Percentiles rank a stretch among this genome's conserved stretches.
phyloP scores from a whole-genome alignment of 2,797 vertebrate genomes.

The Tachyglossus aculeatus region DNA sequence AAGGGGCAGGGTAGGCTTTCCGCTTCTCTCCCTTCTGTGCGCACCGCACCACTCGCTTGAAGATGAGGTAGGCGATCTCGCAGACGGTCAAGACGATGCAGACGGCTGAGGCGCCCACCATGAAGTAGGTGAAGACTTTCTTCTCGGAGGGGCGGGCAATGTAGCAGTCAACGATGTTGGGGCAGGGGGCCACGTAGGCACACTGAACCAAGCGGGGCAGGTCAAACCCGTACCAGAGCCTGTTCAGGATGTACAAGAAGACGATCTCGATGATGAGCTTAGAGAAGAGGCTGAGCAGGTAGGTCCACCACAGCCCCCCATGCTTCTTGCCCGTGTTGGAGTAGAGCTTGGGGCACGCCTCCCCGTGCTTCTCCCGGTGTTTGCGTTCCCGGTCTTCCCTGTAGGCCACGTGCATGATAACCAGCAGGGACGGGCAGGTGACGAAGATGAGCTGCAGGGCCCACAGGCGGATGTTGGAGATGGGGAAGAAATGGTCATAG shows the following conservation, averaged over 20 bases:
- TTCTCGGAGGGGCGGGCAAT: slow-evolving; percentile 96
- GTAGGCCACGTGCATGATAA: slow-evolving; percentile 96
- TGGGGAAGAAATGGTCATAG: slow-evolving; percentile 92
- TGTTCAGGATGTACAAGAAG: slow-evolving; percentile 94
- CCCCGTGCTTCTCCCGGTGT: slow-evolving; percentile 80
- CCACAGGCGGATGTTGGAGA: slow-evolving; percentile 98
- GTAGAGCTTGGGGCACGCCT: slow-evolving; percentile 82
- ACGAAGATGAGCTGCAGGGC: slow-evolving; percentile 98
- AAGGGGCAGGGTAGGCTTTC: slow-evolving; percentile 53
- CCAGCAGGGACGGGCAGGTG: slow-evolving; percentile 93
- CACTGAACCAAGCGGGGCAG: slow-evolving; percentile 92
- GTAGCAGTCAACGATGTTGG: slow-evolving; percentile 95
- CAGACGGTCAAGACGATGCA: slow-evolving; percentile 94
- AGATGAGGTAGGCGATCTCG: slow-evolving; percentile 93
- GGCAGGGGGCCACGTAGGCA: slow-evolving; percentile 80
- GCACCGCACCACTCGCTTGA: slow-evolving; percentile 74
- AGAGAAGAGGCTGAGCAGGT: slow-evolving; percentile 89
- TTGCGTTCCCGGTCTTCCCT: slow-evolving; percentile 90
- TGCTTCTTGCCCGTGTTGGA: slow-evolving; percentile 90
- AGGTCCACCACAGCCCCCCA: slow-evolving; percentile 98
- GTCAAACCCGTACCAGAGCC: slow-evolving; percentile 90
- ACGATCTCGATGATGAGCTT: slow-evolving; percentile 87
- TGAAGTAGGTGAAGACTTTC: slow-evolving; percentile 97
- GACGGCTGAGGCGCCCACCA: slow-evolving; percentile 93
- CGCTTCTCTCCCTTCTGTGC: slow-evolving; percentile 70